Evolutionary conservation across 2,888 invertebrate genomes (phyloP).

Genomic region (Lasioglossum leucozonium): DNA sequence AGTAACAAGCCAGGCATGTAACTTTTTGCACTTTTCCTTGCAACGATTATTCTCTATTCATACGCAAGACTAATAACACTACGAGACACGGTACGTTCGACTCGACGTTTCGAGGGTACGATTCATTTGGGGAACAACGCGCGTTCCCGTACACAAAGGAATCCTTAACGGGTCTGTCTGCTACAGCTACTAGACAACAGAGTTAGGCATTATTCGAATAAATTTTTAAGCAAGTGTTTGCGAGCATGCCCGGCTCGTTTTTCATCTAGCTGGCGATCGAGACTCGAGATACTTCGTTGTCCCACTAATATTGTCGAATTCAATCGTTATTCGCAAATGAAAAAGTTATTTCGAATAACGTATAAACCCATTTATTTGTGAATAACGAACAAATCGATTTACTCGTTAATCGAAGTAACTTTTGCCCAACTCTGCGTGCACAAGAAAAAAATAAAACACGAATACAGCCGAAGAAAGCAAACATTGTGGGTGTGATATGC

Average conservation of each 20-base stretch:
- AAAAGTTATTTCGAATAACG: neutral
- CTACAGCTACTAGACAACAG: conserved; percentile 42
- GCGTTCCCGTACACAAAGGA: conserved; percentile 7
- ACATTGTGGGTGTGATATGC: conserved; percentile 69
- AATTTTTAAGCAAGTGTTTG: no score
- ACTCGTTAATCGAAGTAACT: neutral
- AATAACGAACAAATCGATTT: no score
- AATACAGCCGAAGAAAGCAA: conserved; percentile 61
- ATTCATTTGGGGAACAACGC: neutral
- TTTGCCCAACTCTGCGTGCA: neutral
- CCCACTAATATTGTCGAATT: neutral
- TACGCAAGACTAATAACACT: neutral
- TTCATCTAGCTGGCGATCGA: no score
- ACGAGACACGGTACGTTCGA: neutral
- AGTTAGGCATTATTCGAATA: neutral
- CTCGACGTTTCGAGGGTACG: neutral
- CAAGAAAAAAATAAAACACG: conserved; percentile 33
- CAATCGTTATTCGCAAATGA: neutral
- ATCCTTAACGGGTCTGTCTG: conserved; percentile 25
- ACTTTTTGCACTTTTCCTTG: neutral
- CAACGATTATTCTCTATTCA: neutral
- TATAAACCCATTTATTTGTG: no score
- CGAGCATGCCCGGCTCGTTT: no score
- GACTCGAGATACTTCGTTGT: neutral
- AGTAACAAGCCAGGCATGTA: neutral